Percentiles rank a stretch among this genome's conserved stretches.
Evolutionary conservation across 2,113 vertebrate genomes (phyloP).

Genomic region (Empidonax traillii): DNA sequence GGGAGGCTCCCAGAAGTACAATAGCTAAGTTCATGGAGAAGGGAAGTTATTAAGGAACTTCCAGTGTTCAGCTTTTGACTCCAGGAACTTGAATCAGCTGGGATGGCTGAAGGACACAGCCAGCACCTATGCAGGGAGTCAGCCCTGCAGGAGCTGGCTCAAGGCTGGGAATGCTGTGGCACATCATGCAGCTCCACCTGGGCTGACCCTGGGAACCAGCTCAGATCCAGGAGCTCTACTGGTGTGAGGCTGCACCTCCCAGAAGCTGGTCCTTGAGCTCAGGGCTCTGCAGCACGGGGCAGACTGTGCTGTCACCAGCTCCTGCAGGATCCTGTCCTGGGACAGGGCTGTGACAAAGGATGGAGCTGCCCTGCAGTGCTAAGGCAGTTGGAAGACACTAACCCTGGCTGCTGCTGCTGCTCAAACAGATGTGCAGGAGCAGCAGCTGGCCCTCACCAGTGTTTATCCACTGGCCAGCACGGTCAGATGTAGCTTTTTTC

Average conservation of each 20-base stretch:
- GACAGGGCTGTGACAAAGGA: not conserved
- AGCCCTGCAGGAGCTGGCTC: not conserved
- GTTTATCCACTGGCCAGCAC: not conserved
- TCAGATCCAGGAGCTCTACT: not conserved
- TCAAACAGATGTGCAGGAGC: not conserved
- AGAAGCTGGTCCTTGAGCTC: not conserved
- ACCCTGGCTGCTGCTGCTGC: not conserved
- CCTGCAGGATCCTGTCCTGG: not conserved
- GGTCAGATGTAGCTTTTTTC: not conserved
- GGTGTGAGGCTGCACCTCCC: not conserved
- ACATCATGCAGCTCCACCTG: not conserved
- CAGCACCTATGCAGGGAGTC: not conserved
- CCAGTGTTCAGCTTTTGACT: not conserved
- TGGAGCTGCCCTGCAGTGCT: not conserved
- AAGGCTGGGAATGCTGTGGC: not conserved
- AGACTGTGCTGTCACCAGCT: not conserved
- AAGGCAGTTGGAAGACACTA: not conserved
- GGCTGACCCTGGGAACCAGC: not conserved
- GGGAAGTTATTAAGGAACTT: conserved; percentile 28
- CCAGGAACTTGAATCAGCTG: not conserved
- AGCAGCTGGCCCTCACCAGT: not conserved
- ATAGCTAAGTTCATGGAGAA: not conserved
- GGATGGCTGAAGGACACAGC: not conserved
- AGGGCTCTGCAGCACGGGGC: not conserved
- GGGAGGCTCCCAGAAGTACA: conserved; percentile 11